A percentile compares a stretch with the other conserved stretches of the same genome.
Evolutionary conservation across 2,797 vertebrate species (phyloP).

Genomic region (Galago senegalensis): DNA sequence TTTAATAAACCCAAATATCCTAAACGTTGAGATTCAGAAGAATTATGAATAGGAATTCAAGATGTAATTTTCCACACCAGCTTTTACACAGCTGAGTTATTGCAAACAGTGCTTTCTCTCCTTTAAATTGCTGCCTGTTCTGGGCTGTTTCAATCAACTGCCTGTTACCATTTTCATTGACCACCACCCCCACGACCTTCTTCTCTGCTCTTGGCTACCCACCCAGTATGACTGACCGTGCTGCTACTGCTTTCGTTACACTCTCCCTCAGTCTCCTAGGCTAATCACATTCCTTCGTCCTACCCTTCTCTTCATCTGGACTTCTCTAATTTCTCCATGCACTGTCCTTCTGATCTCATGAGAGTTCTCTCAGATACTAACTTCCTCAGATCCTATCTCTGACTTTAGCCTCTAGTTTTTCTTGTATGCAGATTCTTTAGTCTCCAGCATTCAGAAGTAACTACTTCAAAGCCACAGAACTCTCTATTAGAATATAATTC

Average conservation of each 20-base stretch:
- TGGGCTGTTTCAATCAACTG: background rate
- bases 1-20: background rate
- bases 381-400: background rate
- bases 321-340: background rate
- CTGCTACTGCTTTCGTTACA: background rate
- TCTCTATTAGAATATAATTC: conserved; percentile 57
- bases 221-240: background rate
- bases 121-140: background rate
- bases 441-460: conserved; percentile 62
- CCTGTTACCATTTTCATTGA: background rate
- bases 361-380: background rate
- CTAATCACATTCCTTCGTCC: background rate
- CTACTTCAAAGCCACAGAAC: conserved; percentile 53
- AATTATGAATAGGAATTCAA: background rate
- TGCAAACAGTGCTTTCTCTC: background rate
- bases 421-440: conserved; percentile 25
- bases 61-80: background rate
- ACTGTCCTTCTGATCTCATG: background rate
- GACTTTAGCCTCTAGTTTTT: background rate
- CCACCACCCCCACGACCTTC: background rate
- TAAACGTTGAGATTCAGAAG: background rate
- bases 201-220: background rate
- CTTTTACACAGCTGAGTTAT: background rate
- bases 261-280: background rate
- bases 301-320: background rate